These are phyloP conservation scores for Actinemys pallida DNA, from an alignment of 2,113 vertebrate species.

Conservation along the genomic window DNA sequence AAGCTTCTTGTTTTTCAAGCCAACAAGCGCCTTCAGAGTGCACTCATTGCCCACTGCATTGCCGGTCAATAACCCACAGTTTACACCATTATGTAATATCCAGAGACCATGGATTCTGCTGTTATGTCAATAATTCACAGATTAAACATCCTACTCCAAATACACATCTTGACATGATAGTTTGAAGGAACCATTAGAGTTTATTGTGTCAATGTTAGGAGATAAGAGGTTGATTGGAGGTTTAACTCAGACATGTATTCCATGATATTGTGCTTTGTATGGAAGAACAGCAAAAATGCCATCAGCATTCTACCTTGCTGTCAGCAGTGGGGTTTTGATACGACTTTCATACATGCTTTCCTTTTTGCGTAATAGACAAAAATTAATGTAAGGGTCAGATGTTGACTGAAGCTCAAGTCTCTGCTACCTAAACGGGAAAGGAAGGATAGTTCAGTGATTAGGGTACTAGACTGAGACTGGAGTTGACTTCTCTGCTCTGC, in stretches of 20 bases:
- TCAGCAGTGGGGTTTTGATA: neutral
- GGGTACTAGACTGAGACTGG: too few species aligned
- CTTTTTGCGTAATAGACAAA: neutral
- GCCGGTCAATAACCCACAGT: neutral
- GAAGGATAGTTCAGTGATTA: neutral
- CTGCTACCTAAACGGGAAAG: neutral
- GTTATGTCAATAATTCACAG: slow-evolving; percentile 4
- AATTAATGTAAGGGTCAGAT: too few species aligned
- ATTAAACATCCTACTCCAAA: slow-evolving; percentile 20
- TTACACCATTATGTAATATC: neutral
- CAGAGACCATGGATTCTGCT: neutral
- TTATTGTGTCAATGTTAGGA: neutral
- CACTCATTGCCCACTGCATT: neutral
- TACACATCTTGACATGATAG: neutral
- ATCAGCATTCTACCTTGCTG: neutral
- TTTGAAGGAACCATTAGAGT: slow-evolving; percentile 3
- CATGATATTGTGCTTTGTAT: neutral
- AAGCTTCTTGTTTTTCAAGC: neutral
- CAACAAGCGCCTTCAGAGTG: neutral
- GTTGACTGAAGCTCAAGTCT: too few species aligned
- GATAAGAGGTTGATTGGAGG: neutral
- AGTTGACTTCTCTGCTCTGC: too few species aligned
- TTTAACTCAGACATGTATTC: neutral
- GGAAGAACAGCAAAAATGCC: neutral
- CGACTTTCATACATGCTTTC: neutral